Evolutionary conservation across 2,888 invertebrate genomes (phyloP), one percentile per base, ranked within the genome.

Genomic region (Eupithecia centaureata): DNA sequence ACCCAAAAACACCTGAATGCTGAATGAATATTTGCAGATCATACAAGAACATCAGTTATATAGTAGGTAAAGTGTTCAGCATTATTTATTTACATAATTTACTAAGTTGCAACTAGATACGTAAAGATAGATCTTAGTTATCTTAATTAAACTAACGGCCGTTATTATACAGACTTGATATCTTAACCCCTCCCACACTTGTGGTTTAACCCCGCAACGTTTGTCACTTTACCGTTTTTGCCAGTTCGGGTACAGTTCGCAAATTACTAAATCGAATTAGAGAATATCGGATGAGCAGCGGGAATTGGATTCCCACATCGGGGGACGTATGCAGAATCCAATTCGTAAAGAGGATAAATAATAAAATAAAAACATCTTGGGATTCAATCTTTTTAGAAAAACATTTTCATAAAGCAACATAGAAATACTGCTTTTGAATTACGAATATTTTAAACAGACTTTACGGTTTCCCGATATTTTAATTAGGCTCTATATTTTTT

Each of bases 201-300:
- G 71, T 63, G 68, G 72, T 61, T 70, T 61, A 33, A 63, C 69
- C 72, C 73, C 77, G 22, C 70, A 62, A 27, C 73, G 72, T 77
- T 79, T 76, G 77, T 77, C 78, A 77, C 73, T 73, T 63, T 54
- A 54, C 68, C 65, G 65, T 70, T 65, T 68, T 66, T 66, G 61
- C 57, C 42, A 27, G 64, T 28, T 28, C 52, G 38, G 7, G 71
- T 72, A 78, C 66, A 32, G 72, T 65, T 66, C 56, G 72, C 70
- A 72, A 61, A 67, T 63, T 61, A 69, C 52, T 15, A 35, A 61
- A 70, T 61, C 66, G 57, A 63, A 63, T 67, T 67, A 63, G 63
- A 61, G 63, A 63, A 67, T 67, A 63, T 61, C 60, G 47, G 56
- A 67, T 67, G 63, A 67, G 63, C 63, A 28, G 22, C n/a, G 56